Evolutionary conservation across 2,797 vertebrate genomes (phyloP), one percentile per base, ranked within the genome.

Genomic region (Pelobates cultripes): DNA sequence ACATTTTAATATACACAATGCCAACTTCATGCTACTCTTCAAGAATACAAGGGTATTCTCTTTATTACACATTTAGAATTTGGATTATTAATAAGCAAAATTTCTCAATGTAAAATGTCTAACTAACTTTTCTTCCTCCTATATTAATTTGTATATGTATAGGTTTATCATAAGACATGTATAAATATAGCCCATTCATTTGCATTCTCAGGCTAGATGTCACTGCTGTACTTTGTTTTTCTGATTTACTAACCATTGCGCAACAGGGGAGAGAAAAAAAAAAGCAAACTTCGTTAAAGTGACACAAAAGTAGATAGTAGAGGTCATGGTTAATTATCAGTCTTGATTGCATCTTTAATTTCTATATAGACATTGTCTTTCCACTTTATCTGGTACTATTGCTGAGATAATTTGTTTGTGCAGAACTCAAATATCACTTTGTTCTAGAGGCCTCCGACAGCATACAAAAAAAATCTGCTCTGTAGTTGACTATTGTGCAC

Each of bases 311-410:
- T 76, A 81, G 73, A 81, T 81, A 81, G 71, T 76, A 57, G 71
- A 66, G 80, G 80, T 81, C 80, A 76, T 73, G 51, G 57, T 43
- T 81, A 81, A 81, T 76, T 76, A 76, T 76, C 80, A 64, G 66
- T 55, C 45, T 42, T 10, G 53, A 77, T 53, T 70, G 7, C 8
- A 63, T 57, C n/a, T 60, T 45, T 72, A 28, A 55, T 66, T 82
- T 68, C 63, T 53, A 41, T 55, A 13, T 12, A 53, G 17, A 67
- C 75, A 43, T 45, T 71, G 67, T 76, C 79, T 81, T 43, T 40
- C 60, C 6, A 44, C 44, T 74, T 82, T 71, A 82, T 82, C 74
- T 77, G 61, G 66, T 81, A 76, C 66, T 42, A 47, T 43, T 64
- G 45, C 67, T 13, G 7, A 44, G 28, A 55, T 10, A 82, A 77